These are phyloP conservation scores for Trissolcus basalis DNA, from an alignment of 1,140 invertebrate species.

Conservation along the genomic window DNA sequence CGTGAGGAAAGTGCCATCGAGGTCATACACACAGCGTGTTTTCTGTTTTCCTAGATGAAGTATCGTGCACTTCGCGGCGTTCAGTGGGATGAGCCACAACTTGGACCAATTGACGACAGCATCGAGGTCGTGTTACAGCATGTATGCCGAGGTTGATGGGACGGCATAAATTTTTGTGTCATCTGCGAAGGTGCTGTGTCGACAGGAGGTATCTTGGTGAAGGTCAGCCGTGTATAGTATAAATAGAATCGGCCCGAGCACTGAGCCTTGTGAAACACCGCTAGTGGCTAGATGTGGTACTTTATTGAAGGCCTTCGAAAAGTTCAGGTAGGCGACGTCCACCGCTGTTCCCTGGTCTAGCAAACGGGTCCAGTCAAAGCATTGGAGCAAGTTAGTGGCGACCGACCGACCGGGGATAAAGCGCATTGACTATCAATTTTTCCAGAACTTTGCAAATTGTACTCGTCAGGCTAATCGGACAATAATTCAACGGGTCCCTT, in stretches of 20 bases:
- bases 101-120: too few relatives aligned
- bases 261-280: neutral
- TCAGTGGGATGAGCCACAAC: too few relatives aligned
- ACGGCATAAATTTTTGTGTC: neutral
- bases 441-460: neutral
- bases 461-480: neutral
- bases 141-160: too few relatives aligned
- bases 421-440: neutral
- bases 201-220: neutral
- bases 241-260: neutral
- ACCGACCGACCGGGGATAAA: constrained; percentile 1
- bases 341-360: neutral
- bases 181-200: neutral
- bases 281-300: constrained; percentile 5
- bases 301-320: constrained; percentile 4
- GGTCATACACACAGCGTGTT: too few relatives aligned
- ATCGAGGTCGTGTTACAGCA: too few relatives aligned
- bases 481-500: neutral
- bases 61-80: too few relatives aligned
- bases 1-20: too few relatives aligned
- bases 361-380: neutral
- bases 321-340: constrained; percentile 5
- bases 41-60: too few relatives aligned
- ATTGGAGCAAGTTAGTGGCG: neutral
- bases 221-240: neutral